Percentiles rank a stretch among this genome's conserved stretches.
phyloP scores from a whole-genome alignment of 2,888 invertebrate species.

The Tenthredo distinguenda region DNA sequence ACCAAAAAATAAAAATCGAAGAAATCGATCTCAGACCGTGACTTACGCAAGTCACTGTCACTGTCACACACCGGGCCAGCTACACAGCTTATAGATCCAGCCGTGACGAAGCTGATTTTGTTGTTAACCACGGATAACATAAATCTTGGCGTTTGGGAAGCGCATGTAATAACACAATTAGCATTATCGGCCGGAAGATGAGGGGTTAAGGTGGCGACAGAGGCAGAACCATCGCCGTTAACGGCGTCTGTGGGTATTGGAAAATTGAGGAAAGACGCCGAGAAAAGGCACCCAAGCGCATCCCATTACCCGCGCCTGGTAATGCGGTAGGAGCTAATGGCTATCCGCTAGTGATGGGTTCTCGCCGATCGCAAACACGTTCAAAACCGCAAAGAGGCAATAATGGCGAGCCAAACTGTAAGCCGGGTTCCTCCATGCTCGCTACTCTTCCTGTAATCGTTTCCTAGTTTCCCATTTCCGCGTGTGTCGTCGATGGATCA shows the following conservation, averaged over 20 bases:
- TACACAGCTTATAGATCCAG: not conserved
- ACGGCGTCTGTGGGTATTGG: conserved; percentile 60
- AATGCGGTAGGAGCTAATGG: conserved; percentile 72
- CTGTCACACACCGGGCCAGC: not conserved
- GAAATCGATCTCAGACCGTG: conserved; percentile 18
- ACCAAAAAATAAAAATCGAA: not conserved
- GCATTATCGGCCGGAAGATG: conserved; percentile 58
- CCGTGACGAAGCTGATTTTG: conserved; percentile 35
- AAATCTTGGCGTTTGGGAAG: conserved; percentile 48
- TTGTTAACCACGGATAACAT: conserved; percentile 42
- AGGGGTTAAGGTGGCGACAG: conserved; percentile 34
- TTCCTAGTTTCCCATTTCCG: not conserved
- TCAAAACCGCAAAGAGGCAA: conserved; percentile 26
- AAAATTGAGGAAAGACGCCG: conserved; percentile 63
- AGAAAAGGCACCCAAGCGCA: conserved; percentile 53
- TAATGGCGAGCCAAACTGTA: not conserved
- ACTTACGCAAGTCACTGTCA: conserved; percentile 43
- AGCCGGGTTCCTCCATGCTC: not conserved
- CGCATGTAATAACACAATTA: conserved; percentile 61
- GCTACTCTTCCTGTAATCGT: conserved; percentile 32
- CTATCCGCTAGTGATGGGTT: conserved; percentile 65
- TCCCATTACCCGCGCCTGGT: conserved; percentile 67
- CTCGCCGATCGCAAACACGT: conserved; percentile 39
- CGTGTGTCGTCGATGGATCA: not conserved
- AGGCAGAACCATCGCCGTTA: conserved; percentile 22